These are phyloP conservation scores for Hafferia zeledoni DNA, from an alignment of 2,797 vertebrate genomes.

Conservation along the genomic window DNA sequence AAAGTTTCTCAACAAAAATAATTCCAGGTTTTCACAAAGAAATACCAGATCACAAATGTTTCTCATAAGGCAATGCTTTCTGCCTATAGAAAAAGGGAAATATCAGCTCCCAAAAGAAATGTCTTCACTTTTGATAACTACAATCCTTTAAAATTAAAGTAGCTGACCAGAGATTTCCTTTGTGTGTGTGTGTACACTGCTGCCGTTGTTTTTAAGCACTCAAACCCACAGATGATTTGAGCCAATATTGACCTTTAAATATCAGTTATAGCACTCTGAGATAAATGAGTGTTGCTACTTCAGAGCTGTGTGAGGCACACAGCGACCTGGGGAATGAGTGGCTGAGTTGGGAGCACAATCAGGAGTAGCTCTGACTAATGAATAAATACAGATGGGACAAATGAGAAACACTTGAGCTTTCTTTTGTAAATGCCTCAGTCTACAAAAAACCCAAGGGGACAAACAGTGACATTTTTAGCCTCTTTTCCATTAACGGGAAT, in stretches of 20 bases:
- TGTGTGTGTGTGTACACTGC: not conserved
- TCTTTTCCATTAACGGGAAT: not conserved
- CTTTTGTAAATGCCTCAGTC: not conserved
- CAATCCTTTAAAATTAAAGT: not conserved
- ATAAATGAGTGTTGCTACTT: constrained; percentile 39
- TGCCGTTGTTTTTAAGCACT: not conserved
- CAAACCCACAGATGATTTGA: constrained; percentile 14
- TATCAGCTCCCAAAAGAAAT: constrained; percentile 32
- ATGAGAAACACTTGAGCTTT: not conserved
- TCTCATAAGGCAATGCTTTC: not conserved
- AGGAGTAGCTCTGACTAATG: not conserved
- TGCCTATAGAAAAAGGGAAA: constrained; percentile 16
- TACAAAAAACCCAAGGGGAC: not conserved
- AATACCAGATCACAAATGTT: not conserved
- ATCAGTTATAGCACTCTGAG: constrained; percentile 38
- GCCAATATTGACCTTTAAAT: constrained; percentile 67
- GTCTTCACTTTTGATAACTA: constrained; percentile 16
- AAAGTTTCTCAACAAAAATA: not conserved
- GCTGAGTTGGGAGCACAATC: not conserved
- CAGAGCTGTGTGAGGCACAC: not conserved
- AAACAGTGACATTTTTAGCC: not conserved
- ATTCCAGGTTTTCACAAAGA: not conserved
- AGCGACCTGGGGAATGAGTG: not conserved
- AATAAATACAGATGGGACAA: constrained; percentile 14
- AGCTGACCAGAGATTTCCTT: constrained; percentile 29